phyloP scores from a whole-genome alignment of 2,888 invertebrate genomes.

The Malachius bipustulatus region DNA sequence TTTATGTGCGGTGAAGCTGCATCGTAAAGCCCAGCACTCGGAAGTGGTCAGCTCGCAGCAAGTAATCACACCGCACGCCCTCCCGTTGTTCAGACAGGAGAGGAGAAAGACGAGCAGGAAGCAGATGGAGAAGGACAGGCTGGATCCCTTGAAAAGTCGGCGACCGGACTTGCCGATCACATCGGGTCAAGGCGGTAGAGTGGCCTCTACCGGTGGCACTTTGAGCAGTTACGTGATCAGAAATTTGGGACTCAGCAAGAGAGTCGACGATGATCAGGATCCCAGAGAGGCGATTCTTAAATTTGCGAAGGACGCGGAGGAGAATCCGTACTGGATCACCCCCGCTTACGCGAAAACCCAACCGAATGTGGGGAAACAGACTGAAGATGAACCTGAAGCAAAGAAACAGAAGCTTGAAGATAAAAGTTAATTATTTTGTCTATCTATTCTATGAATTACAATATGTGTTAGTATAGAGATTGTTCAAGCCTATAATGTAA shows the following conservation, averaged over 20 bases:
- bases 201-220: constrained; percentile 90
- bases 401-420: constrained; percentile 28
- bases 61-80: constrained; percentile 90
- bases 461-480: too few relatives aligned
- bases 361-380: constrained; percentile 47
- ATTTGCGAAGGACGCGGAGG: constrained; percentile 88
- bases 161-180: constrained; percentile 80
- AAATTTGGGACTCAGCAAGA: constrained; percentile 85
- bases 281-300: constrained; percentile 90
- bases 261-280: constrained; percentile 85
- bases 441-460: too few relatives aligned
- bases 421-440: constrained; percentile 2
- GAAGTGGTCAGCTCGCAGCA: constrained; percentile 85
- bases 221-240: constrained; percentile 85
- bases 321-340: constrained; percentile 94
- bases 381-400: constrained; percentile 30
- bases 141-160: constrained; percentile 74
- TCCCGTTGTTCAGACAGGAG: constrained; percentile 90
- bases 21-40: constrained; percentile 65
- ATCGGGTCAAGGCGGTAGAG: constrained; percentile 83
- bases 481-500: too few relatives aligned
- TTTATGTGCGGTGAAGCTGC: constrained; percentile 71
- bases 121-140: constrained; percentile 79
- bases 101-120: constrained; percentile 79
- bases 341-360: constrained; percentile 86